Base-by-base conservation (phyloP, 2,113 vertebrate species). In the Leucoraja erinaceus region DNA sequence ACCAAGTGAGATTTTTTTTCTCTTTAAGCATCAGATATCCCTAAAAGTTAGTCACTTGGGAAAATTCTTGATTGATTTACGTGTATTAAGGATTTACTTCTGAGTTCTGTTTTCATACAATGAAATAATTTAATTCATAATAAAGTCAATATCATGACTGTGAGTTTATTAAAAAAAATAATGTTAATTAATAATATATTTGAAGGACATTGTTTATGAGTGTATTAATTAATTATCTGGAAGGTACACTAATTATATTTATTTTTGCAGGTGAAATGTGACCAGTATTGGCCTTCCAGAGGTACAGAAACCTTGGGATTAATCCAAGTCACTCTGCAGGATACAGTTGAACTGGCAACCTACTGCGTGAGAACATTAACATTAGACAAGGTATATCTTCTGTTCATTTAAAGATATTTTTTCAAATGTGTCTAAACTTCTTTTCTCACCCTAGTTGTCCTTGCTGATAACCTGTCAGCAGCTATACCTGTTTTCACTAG, bases 261-360 rank as follows among this genome's bases (percentile, higher is more conserved):
- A 25, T 94, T 94, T 56, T 94, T 96, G 1, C 95, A 99, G 99
- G 98, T 99, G 75, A 99, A 99, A 94, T 99, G 99, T 96, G 98
- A 99, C 96, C 99, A 99, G 12, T 99, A 99, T 93, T 99, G 99
- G 99, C 99, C 99, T 68, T 98, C 97, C 77, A 97, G 99, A 96
- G 99, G 97, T 81, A 98, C 98, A 0, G 98, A 99, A 94, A 99
- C 98, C 1, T 99, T 99, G 0, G 99, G 98, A 16, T 96, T 99
- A 93, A 98, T 99, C 93, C 98, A 99, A 95, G 98, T 99, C 93
- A 98, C 98, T 0, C 96, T 99, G 93, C 94, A 98, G 1, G 99
- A 99, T 95, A 99, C 99, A 0, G 98, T 99, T 93, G 99, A 99
- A 94, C 95, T 99, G 95, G 99, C 99, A 93, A 99, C 98, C 0